Evolutionary conservation across 2,888 invertebrate species (phyloP).

Genomic region (Uropetala carovei): DNA sequence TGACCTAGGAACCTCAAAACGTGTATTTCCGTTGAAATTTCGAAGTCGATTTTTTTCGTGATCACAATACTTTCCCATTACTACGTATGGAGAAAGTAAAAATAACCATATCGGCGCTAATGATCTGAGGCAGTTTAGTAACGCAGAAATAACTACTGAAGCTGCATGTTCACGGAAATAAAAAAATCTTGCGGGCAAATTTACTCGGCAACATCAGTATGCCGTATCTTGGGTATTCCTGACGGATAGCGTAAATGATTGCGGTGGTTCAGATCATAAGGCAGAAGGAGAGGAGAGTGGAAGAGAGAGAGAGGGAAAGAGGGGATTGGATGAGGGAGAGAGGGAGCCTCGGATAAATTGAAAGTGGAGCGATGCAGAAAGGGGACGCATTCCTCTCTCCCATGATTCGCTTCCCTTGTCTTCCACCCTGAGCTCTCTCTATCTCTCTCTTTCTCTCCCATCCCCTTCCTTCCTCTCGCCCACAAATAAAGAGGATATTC

Average conservation of each 20-base stretch:
- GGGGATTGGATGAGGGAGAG: neutral
- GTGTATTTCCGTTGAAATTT: too few species aligned
- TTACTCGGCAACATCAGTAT: slow-evolving; percentile 10
- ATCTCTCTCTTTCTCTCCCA: neutral
- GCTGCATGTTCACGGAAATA: neutral
- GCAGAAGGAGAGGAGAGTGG: neutral
- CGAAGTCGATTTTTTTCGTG: too few species aligned
- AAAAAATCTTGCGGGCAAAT: neutral
- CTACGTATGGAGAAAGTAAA: too few species aligned
- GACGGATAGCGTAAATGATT: slow-evolving; percentile 28
- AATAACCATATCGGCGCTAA: neutral
- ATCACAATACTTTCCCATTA: too few species aligned
- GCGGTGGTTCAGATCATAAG: neutral
- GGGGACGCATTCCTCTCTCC: neutral
- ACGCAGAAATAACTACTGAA: neutral
- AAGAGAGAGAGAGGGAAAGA: neutral
- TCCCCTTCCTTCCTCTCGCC: neutral
- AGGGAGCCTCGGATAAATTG: neutral
- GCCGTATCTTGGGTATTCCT: slow-evolving; percentile 19
- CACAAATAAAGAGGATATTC: too few species aligned
- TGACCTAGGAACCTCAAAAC: too few species aligned
- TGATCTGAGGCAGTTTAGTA: neutral
- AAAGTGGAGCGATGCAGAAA: neutral
- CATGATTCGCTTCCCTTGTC: neutral
- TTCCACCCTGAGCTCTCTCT: neutral